Base-by-base conservation (phyloP, 2,113 vertebrate species). In the Monarcha castaneiventris region DNA sequence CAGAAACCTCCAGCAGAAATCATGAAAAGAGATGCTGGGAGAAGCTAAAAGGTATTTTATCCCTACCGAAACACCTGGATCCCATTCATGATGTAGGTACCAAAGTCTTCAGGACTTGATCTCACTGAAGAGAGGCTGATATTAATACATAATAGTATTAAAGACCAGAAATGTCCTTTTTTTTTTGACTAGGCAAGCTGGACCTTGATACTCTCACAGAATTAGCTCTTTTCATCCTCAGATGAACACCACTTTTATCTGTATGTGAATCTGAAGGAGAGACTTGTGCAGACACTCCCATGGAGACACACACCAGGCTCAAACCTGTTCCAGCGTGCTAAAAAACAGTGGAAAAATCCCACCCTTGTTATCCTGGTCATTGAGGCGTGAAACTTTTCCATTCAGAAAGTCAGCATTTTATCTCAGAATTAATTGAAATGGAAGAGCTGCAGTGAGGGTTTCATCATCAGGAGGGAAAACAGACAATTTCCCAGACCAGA, bases 261-360 rank as follows among this genome's bases (percentile, higher is more conserved):
- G 21, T 7, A 10, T 2, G 4, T 35, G 33, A 8, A 84, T 26
- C 7, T 75, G 39, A 68, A 81, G n/a, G 46, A 54, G 12, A 37
- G 3, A n/a, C 8, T 58, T 4, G 0, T 37, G 20, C 16, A 66
- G 32, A 44, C 13, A 27, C 10, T 27, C 29, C 30, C 18, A 26
- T 46, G 16, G 37, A 58, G 13, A 37, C 4, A 49, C 27, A n/a
- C 35, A n/a, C 13, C 16, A 33, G 32, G 21, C 9, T 85, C 62
- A 64, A 73, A 68, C 6, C 18, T 44, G 13, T 10, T 21, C 33
- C 14, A 10, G 32, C 1, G 0, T 16, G 7, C 6, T 32, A 26
- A 84, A 61, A 87, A 67, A 25, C 5, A 13, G 11, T 37, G 43
- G 32, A 20, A 77, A 84, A 66, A 20, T n/a, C 52, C 49, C 39